Conservation (phyloP, 2,797 vertebrate species). For the Amniataba percoides region DNA sequence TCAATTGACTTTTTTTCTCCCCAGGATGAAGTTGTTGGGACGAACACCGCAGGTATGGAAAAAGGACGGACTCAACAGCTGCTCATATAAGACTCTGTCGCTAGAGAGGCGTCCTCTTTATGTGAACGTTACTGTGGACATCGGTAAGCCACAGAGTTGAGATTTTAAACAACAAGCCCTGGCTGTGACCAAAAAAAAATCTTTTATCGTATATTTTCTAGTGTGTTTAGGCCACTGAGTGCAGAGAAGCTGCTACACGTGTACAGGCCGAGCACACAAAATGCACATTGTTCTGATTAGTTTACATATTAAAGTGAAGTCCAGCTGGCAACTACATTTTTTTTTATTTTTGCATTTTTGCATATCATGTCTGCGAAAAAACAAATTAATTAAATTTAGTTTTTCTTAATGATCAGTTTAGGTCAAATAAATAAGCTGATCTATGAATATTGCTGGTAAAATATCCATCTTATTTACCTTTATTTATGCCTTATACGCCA, state of each 20-base stretch:
- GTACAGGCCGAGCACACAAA: conserved; percentile 39
- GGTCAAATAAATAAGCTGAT: background rate
- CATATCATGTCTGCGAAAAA: conserved; percentile 36
- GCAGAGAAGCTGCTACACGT: conserved; percentile 13
- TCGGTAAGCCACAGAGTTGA: conserved; percentile 81
- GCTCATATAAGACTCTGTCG: conserved; percentile 89
- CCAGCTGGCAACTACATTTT: conserved; percentile 1
- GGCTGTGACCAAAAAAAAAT: conserved; percentile 56
- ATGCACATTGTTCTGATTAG: conserved; percentile 36
- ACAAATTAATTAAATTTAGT: background rate
- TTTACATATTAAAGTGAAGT: conserved; percentile 10
- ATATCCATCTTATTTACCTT: background rate
- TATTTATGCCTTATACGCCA: conserved; percentile 40
- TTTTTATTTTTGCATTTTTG: conserved; percentile 41
- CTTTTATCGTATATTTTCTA: conserved; percentile 29
- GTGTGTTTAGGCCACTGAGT: conserved; percentile 12
- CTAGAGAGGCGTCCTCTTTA: conserved; percentile 88
- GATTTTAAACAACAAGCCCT: conserved; percentile 7
- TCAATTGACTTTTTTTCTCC: background rate
- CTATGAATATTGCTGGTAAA: background rate
- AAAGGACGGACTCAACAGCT: conserved; percentile 93
- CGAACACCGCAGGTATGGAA: conserved; percentile 88
- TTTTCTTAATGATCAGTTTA: background rate
- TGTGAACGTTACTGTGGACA: conserved; percentile 93
- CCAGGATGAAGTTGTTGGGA: conserved; percentile 91